Conservation (phyloP, 2,113 vertebrate genomes). For the Ciconia boyciana region DNA sequence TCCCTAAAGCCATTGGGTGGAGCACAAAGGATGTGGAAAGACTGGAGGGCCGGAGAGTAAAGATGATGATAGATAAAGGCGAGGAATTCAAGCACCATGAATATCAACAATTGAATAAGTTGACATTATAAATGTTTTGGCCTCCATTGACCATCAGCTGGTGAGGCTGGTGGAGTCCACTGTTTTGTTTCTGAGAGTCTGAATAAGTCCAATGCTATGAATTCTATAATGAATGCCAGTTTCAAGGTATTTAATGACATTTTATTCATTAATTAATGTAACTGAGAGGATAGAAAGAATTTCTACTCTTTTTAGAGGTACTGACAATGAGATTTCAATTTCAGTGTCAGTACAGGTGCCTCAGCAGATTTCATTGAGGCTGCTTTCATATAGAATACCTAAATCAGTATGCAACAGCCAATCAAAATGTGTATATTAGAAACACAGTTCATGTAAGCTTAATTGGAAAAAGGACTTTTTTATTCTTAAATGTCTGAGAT, state of each 20-base stretch:
- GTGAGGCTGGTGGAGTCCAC: not conserved
- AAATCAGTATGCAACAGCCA: not conserved
- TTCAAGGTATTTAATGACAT: not conserved
- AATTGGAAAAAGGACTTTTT: not conserved
- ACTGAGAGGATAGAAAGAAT: not conserved
- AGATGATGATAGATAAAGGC: constrained; percentile 19
- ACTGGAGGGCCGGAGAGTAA: constrained; percentile 43
- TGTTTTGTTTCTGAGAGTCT: not conserved
- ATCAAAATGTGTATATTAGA: not conserved
- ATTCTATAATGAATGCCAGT: not conserved
- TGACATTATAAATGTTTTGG: not conserved
- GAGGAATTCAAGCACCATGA: constrained; percentile 15
- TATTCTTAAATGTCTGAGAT: not conserved
- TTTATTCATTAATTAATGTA: not conserved
- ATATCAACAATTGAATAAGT: constrained; percentile 27
- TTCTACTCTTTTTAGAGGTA: not conserved
- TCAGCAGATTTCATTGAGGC: not conserved
- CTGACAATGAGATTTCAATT: not conserved
- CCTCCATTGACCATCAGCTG: not conserved
- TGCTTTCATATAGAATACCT: not conserved
- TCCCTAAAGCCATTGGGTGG: constrained; percentile 60
- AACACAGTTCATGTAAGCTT: not conserved
- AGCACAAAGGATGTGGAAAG: constrained; percentile 56
- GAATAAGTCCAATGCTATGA: not conserved
- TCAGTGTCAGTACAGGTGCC: not conserved